Percentiles rank a stretch among this genome's conserved stretches.
phyloP scores from a whole-genome alignment of 2,797 vertebrate species.

The Enteromius fasciolatus region DNA sequence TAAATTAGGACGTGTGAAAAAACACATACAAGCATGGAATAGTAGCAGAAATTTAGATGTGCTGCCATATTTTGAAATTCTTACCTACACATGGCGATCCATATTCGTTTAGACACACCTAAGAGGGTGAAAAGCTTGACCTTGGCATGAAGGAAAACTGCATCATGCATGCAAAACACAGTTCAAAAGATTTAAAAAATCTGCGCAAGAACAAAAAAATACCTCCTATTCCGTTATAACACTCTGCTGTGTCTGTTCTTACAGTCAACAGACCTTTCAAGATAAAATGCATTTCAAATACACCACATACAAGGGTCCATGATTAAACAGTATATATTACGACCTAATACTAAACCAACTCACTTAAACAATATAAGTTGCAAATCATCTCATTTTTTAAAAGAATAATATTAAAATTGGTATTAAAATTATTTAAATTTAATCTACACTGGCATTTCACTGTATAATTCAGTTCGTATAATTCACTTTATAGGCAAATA shows the following conservation, averaged over 20 bases:
- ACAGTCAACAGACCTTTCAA: conserved; percentile 6
- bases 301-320: conserved; percentile 29
- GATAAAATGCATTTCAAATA: conserved; percentile 31
- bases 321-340: conserved; percentile 30
- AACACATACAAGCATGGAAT: conserved; percentile 23
- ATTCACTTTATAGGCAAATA: conserved; percentile 55
- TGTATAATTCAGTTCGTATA: conserved; percentile 18
- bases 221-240: conserved; percentile 5
- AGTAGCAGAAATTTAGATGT: conserved; percentile 2
- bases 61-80: conserved; percentile 8
- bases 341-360: conserved; percentile 26
- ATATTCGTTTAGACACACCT: conserved; percentile 12
- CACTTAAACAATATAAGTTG: conserved; percentile 16
- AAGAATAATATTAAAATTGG: conserved; percentile 16
- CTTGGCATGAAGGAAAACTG: conserved; percentile 22
- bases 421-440: conserved; percentile 23
- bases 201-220: conserved; percentile 19
- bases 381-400: conserved; percentile 15
- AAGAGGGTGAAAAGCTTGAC: conserved; percentile 16
- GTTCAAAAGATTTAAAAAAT: conserved; percentile 21
- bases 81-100: conserved; percentile 19
- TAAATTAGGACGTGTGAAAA: conserved; percentile 1
- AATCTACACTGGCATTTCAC: conserved; percentile 33
- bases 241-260: conserved; percentile 15
- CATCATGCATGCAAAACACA: conserved; percentile 48